A percentile compares a stretch with the other conserved stretches of the same genome.
Evolutionary conservation across 2,888 invertebrate species (phyloP).

Genomic region (Tuta absoluta): DNA sequence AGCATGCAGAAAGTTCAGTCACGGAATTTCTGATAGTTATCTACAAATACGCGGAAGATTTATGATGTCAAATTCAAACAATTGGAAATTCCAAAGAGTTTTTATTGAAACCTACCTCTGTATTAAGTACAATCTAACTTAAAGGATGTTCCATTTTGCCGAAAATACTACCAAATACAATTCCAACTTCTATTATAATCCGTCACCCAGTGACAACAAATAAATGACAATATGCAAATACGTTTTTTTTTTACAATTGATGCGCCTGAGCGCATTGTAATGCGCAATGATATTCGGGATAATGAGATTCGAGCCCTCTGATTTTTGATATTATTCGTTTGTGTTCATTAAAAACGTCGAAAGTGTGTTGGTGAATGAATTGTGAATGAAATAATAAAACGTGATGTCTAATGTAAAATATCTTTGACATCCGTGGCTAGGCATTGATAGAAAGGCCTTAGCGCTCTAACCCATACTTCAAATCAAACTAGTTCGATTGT

Average conservation of each 20-base stretch:
- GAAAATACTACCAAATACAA: constrained; percentile 28
- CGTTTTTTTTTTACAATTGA: constrained; percentile 50
- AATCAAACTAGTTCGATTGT: no score
- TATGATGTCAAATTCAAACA: no score
- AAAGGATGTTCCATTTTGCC: constrained; percentile 3
- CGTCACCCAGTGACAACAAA: constrained; percentile 33
- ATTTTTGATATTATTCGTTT: constrained; percentile 39
- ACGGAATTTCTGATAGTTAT: no score
- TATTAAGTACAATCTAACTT: no score
- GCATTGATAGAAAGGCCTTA: no score
- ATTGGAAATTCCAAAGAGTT: no score
- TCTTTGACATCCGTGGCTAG: background rate
- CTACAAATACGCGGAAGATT: no score
- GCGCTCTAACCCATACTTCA: no score
- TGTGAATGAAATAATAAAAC: background rate
- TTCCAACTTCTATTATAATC: constrained; percentile 33
- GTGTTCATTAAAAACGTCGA: background rate
- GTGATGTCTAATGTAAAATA: background rate
- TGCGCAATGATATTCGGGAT: constrained; percentile 51
- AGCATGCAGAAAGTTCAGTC: no score
- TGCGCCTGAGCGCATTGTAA: constrained; percentile 57
- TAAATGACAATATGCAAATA: constrained; percentile 59
- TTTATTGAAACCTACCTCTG: no score
- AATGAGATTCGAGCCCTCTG: constrained; percentile 44
- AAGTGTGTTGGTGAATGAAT: background rate